Base-by-base conservation (phyloP, 2,888 invertebrate species). In the Notocelia uddmanniana region DNA sequence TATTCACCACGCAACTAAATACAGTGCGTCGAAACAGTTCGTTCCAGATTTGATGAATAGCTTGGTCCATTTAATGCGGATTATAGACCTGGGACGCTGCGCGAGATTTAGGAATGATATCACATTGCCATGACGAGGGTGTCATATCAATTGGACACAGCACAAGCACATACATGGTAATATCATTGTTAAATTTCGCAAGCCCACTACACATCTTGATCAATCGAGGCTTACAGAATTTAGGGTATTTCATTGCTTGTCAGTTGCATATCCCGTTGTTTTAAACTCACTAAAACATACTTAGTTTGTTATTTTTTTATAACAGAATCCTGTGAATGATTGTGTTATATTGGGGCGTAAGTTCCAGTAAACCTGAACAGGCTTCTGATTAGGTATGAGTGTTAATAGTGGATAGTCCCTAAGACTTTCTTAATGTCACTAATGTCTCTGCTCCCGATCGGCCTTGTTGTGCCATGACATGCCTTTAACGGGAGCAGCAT, bases 1-100 rank as follows among this genome's bases (percentile, higher is more conserved):
- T 66, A 58, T 59, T 70, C 58, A 58, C 37, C 11, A 58, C 64
- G 41, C 55, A 55, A 55, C 58, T 41, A 66, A 66, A 66, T 58
- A n/a, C 15, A 41, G 52, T 41, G 23, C 50, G 50, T 15, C 64
- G 31, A 45, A 63, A 64, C 59, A 19, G 52, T 50, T 26, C 26
- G 11, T 13, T 52, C 21, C n/a, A 54, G 37, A 37, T 54, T 64
- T 64, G 21, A n/a, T 54, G 64, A 15, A 64, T n/a, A 6, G 41
- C 15, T 19, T 18, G 19, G 45, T n/a, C 45, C 15, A 45, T 45
- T 45, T 45, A 45, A n/a, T 1, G 8, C n/a, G n/a, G 45, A 8
- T 45, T 15, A 15, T 41, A 13, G 37, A 13, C 13, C 37, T 41
- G 15, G 41, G 41, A 41, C 15, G 15, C 41, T n/a, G 15, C 41